Evolutionary conservation across 2,797 vertebrate genomes (phyloP).

Genomic region (Neopelma chrysocephalum): DNA sequence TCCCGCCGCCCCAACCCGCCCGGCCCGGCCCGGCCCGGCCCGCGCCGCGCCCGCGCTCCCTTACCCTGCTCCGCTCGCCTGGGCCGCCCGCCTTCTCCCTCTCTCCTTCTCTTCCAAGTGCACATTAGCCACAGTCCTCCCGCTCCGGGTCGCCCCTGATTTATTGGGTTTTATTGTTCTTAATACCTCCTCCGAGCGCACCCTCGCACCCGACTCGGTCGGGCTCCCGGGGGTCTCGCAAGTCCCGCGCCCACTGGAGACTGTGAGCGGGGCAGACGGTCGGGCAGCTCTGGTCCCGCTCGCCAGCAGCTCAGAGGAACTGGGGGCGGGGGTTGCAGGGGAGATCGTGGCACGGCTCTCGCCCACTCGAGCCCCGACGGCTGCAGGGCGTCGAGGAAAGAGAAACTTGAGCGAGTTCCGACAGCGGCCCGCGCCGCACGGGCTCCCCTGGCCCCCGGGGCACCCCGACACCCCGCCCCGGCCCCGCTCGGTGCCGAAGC

Average conservation of each 20-base stretch:
- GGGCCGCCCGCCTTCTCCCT: not conserved
- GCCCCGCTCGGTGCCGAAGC: not conserved
- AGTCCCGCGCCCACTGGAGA: not conserved
- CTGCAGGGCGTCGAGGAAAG: not conserved
- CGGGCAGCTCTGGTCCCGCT: constrained; percentile 65
- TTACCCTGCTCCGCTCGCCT: not conserved
- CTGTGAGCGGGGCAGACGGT: not conserved
- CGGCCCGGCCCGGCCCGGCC: constrained; percentile 26
- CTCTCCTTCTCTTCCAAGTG: not conserved
- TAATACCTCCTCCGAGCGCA: not conserved
- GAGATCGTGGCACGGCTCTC: not conserved
- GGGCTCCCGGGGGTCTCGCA: not conserved
- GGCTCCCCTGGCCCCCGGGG: not conserved
- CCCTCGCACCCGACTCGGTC: not conserved
- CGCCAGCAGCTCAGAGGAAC: not conserved
- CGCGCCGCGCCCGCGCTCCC: not conserved
- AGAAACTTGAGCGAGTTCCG: not conserved
- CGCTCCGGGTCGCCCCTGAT: not conserved
- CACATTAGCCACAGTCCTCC: not conserved
- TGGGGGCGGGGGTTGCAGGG: no score
- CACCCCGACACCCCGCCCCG: not conserved
- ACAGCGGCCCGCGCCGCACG: not conserved
- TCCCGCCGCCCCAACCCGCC: constrained; percentile 31
- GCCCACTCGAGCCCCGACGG: not conserved
- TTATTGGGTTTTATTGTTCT: not conserved